Evolutionary conservation across 2,113 vertebrate genomes (phyloP).

Genomic region (Orthonyx spaldingii): DNA sequence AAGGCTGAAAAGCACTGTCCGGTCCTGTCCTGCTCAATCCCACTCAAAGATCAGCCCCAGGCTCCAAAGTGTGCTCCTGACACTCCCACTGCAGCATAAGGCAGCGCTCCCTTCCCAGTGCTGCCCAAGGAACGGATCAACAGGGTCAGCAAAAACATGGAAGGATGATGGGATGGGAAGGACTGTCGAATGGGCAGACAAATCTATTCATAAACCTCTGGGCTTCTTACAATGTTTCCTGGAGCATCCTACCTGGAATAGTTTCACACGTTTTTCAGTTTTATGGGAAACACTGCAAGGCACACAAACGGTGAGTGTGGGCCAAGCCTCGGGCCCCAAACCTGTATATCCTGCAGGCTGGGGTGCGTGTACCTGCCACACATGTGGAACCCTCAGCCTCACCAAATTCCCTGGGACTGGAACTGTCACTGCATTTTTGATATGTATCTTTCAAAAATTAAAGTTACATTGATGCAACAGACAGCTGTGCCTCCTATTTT

Average conservation of each 20-base stretch:
- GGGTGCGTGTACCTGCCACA: neutral
- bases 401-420: neutral
- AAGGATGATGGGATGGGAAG: neutral
- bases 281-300: neutral
- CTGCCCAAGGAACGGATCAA: neutral
- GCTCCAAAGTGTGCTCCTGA: neutral
- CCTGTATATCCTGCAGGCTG: neutral
- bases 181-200: neutral
- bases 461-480: neutral
- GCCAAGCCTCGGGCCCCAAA: neutral
- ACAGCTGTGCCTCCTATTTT: neutral
- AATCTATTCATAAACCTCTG: neutral
- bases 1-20: neutral
- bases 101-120: neutral
- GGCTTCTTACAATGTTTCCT: neutral
- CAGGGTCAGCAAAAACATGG: neutral
- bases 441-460: neutral
- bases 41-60: neutral
- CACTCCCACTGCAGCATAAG: fast-evolving
- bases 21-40: neutral
- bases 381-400: neutral
- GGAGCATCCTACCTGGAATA: neutral
- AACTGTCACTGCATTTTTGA: neutral
- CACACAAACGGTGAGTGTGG: neutral
- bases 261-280: neutral